A percentile compares a stretch with the other conserved stretches of the same genome.
These are phyloP conservation scores for Climacteris rufus DNA, from an alignment of 2,113 vertebrate species.

Conservation along the genomic window DNA sequence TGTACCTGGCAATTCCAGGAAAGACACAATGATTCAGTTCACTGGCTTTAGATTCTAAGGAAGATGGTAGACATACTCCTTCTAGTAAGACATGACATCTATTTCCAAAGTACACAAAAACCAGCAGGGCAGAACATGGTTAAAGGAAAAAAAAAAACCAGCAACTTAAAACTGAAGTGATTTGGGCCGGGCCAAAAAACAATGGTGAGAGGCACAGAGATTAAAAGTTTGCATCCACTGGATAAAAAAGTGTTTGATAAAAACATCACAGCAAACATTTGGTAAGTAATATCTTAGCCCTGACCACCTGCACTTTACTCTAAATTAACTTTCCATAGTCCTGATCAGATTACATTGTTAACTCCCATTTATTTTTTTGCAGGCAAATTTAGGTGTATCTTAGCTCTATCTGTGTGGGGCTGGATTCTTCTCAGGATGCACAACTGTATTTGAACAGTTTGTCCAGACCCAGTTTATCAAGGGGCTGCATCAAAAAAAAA, in stretches of 20 bases:
- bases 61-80: neutral
- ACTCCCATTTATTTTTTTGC: neutral
- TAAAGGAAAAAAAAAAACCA: accelerated
- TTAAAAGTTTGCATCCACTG: neutral
- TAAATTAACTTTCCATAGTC: neutral
- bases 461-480: neutral
- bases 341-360: neutral
- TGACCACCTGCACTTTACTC: neutral
- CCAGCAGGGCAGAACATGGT: neutral
- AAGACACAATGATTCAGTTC: neutral
- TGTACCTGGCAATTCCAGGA: neutral
- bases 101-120: neutral
- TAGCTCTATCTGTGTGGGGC: neutral
- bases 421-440: neutral
- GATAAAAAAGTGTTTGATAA: neutral
- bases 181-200: neutral
- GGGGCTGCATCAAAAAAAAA: neutral
- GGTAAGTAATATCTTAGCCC: neutral
- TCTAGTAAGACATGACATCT: neutral
- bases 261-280: neutral
- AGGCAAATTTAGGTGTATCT: neutral
- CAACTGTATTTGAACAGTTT: neutral
- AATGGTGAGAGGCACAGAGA: neutral
- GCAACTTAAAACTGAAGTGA: neutral
- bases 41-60: neutral